Evolutionary conservation across 1,140 invertebrate genomes (phyloP).

Genomic region (Nephotettix cincticeps): DNA sequence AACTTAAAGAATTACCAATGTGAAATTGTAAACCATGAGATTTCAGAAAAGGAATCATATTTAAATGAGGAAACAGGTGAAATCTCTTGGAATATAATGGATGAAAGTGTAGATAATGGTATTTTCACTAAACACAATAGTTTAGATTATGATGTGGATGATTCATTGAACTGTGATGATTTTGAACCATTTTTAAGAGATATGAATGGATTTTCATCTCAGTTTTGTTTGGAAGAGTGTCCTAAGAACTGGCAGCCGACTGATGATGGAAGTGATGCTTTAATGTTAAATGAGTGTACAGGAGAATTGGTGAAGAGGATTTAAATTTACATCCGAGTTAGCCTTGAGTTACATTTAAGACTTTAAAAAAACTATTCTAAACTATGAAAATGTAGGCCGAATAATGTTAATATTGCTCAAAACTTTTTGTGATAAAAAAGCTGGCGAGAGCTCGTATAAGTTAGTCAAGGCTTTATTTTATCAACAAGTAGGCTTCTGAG

Average conservation of each 20-base stretch:
- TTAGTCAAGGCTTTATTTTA: too few relatives aligned
- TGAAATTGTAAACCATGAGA: background rate
- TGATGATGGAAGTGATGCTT: slow-evolving; percentile 1
- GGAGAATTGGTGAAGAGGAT: slow-evolving; percentile 4
- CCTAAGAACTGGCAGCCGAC: background rate
- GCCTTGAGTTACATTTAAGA: too few relatives aligned
- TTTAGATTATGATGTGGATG: background rate
- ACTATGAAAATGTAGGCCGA: too few relatives aligned
- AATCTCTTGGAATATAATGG: slow-evolving; percentile 3
- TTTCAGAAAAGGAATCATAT: background rate
- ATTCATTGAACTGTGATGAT: slow-evolving; percentile 7
- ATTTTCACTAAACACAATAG: background rate
- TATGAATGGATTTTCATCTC: background rate
- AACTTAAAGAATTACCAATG: background rate
- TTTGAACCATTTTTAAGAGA: background rate
- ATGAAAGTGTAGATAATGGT: background rate
- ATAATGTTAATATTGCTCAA: too few relatives aligned
- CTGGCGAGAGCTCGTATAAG: too few relatives aligned
- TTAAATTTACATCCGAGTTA: background rate
- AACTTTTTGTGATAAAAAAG: too few relatives aligned
- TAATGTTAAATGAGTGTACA: slow-evolving; percentile 11
- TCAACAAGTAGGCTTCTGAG: too few relatives aligned
- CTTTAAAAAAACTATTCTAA: too few relatives aligned
- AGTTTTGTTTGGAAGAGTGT: background rate
- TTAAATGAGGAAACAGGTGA: slow-evolving; percentile 19